phyloP scores from a whole-genome alignment of 2,113 vertebrate species.

The Mola mola region DNA sequence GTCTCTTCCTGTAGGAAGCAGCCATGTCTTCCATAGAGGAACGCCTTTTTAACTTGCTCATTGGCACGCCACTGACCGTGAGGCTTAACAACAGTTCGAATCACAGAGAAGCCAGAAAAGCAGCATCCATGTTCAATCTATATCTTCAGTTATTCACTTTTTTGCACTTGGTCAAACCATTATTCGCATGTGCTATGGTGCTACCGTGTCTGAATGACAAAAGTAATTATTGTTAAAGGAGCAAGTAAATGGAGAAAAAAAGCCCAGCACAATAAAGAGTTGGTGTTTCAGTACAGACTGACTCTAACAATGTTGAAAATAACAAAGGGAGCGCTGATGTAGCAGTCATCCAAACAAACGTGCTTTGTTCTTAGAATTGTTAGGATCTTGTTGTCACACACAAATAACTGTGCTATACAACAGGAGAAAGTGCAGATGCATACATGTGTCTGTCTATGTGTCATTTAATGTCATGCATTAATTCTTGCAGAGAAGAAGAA shows the following conservation, averaged over 20 bases:
- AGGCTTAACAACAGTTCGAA: slow-evolving; percentile 39
- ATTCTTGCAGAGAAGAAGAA: neutral
- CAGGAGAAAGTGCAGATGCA: slow-evolving; percentile 46
- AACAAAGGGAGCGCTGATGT: slow-evolving; percentile 77
- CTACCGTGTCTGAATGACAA: slow-evolving; percentile 71
- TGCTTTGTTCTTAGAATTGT: slow-evolving; percentile 76
- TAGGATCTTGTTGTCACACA: slow-evolving; percentile 77
- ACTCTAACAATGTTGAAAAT: slow-evolving; percentile 68
- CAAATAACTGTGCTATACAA: slow-evolving; percentile 68
- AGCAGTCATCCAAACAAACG: slow-evolving; percentile 75
- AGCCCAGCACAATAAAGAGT: slow-evolving; percentile 58
- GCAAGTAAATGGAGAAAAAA: slow-evolving; percentile 70
- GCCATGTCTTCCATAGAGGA: slow-evolving; percentile 31
- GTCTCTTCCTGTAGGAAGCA: slow-evolving; percentile 55
- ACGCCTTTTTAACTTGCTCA: slow-evolving; percentile 38
- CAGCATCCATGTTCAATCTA: no score
- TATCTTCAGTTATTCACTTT: slow-evolving; percentile 50
- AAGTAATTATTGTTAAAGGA: slow-evolving; percentile 75
- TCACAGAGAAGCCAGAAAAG: slow-evolving; percentile 24
- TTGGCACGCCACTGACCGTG: slow-evolving; percentile 19
- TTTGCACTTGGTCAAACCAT: slow-evolving; percentile 51
- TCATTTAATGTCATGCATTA: slow-evolving; percentile 22
- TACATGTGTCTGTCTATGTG: slow-evolving; percentile 16
- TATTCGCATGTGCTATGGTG: slow-evolving; percentile 64
- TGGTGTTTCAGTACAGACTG: slow-evolving; percentile 70